Conservation (phyloP, 2,888 invertebrate species). For the Cheilosia pagana region DNA sequence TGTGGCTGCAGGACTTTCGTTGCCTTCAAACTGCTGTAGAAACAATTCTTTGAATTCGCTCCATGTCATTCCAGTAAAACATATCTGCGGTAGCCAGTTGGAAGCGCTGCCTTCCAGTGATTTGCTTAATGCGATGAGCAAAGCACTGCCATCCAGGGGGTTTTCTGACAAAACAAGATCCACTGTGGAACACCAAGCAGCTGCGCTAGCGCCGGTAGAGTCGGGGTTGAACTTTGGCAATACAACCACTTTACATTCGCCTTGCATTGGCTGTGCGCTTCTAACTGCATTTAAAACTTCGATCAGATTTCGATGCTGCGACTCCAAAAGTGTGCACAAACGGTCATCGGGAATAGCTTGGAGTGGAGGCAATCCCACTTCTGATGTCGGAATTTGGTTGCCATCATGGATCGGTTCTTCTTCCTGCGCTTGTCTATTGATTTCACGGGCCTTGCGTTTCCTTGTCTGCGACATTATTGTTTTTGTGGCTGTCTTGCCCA, state of each 20-base stretch:
- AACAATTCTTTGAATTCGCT: constrained; percentile 50
- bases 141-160: constrained; percentile 50
- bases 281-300: constrained; percentile 37
- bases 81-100: constrained; percentile 62
- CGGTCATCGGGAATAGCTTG: constrained; percentile 13
- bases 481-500: constrained; percentile 2
- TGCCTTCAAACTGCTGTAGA: constrained; percentile 33
- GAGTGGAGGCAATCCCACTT: constrained; percentile 45
- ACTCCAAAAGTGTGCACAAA: constrained; percentile 40
- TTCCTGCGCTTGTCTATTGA: neutral
- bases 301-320: constrained; percentile 23
- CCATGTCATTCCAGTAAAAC: constrained; percentile 45
- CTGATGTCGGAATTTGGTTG: constrained; percentile 52
- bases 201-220: constrained; percentile 38
- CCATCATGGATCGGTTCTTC: neutral
- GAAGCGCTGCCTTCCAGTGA: constrained; percentile 56
- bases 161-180: constrained; percentile 48
- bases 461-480: neutral
- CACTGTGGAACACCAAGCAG: constrained; percentile 51
- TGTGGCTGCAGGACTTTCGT: constrained; percentile 16
- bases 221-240: constrained; percentile 45
- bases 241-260: constrained; percentile 11
- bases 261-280: constrained; percentile 25
- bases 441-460: neutral
- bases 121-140: constrained; percentile 58